These are phyloP conservation scores for Silvanus unidentatus DNA, from an alignment of 2,888 invertebrate genomes.

Conservation along the genomic window DNA sequence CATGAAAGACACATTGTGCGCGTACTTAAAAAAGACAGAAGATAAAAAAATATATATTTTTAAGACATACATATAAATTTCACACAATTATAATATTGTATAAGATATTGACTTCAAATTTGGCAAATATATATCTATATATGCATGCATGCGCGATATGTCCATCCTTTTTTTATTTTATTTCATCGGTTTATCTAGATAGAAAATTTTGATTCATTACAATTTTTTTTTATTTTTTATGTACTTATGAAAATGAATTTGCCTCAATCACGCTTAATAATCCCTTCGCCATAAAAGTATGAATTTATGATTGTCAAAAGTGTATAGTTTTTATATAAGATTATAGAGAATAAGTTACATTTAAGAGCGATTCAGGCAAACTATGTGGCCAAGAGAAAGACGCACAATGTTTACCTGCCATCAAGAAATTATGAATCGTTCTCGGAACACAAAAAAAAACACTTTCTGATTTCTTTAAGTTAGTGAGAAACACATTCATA, in stretches of 20 bases:
- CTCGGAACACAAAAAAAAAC: constrained; percentile 6
- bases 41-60: constrained; percentile 47
- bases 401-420: constrained; percentile 20
- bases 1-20: constrained; percentile 38
- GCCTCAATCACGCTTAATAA: constrained; percentile 27
- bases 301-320: constrained; percentile 45
- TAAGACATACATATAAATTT: constrained; percentile 48
- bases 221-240: constrained; percentile 20
- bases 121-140: constrained; percentile 54
- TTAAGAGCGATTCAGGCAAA: constrained; percentile 32
- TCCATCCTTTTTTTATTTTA: constrained; percentile 12
- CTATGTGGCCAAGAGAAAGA: constrained; percentile 20
- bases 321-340: constrained; percentile 38
- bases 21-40: constrained; percentile 34
- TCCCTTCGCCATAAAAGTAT: constrained; percentile 23
- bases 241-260: constrained; percentile 15
- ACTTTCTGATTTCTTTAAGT: not conserved
- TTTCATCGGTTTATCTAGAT: constrained; percentile 24
- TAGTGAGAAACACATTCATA: constrained; percentile 31
- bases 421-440: constrained; percentile 26
- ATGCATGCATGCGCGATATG: constrained; percentile 44
- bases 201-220: constrained; percentile 24
- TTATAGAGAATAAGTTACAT: constrained; percentile 35
- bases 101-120: constrained; percentile 61
- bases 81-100: constrained; percentile 41